These are phyloP conservation scores for Melanerpes aurifrons DNA, from an alignment of 2,113 vertebrate species.

Conservation along the genomic window DNA sequence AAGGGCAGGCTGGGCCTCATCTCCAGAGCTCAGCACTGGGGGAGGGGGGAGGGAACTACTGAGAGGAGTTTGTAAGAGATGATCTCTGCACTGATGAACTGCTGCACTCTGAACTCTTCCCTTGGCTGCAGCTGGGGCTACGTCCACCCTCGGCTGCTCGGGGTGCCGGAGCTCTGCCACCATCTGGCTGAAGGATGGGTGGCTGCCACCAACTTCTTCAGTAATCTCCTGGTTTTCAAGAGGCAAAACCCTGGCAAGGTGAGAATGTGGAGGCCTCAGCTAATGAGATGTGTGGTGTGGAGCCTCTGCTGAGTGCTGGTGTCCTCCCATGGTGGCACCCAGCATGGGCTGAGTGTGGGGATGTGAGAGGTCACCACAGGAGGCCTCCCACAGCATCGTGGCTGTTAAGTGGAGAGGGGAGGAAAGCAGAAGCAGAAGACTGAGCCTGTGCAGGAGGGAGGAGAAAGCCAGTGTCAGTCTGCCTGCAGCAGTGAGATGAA, in stretches of 20 bases:
- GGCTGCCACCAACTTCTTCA: slow-evolving; percentile 78
- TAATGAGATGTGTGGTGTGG: neutral
- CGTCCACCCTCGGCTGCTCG: slow-evolving; percentile 90
- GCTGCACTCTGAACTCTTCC: neutral
- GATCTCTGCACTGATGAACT: neutral
- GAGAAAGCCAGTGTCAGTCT: neutral
- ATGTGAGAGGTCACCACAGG: neutral
- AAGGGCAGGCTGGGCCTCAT: neutral
- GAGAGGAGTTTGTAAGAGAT: neutral
- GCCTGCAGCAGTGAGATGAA: neutral
- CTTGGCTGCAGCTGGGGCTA: slow-evolving; percentile 86
- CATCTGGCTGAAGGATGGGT: slow-evolving; percentile 92
- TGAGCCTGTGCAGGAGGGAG: neutral
- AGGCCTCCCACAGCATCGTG: neutral
- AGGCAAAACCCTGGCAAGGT: slow-evolving; percentile 91
- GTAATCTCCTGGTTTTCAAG: slow-evolving; percentile 86
- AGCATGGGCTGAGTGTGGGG: neutral
- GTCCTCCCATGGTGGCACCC: neutral
- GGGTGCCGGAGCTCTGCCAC: slow-evolving; percentile 92
- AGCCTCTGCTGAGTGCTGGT: neutral
- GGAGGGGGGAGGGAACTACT: neutral
- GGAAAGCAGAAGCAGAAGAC: neutral
- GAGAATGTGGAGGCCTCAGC: slow-evolving; percentile 40
- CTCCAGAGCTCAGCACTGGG: neutral
- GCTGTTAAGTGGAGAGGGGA: neutral